Evolutionary conservation across 2,888 invertebrate genomes (phyloP).

Genomic region (Synanthedon tipuliformis): DNA sequence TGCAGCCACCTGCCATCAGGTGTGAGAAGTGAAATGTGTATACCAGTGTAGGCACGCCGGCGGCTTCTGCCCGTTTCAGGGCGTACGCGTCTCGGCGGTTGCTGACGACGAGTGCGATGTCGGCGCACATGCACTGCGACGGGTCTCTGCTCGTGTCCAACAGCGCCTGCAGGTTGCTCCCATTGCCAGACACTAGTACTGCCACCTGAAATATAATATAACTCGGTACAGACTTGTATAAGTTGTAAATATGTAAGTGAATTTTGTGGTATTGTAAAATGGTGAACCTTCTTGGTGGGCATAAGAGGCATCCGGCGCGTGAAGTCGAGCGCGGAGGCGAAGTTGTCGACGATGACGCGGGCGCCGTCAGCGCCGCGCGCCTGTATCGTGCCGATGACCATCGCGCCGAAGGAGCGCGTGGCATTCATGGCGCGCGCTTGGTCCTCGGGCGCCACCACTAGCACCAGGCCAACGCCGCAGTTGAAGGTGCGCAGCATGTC

Average conservation of each 20-base stretch:
- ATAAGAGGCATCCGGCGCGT: slow-evolving; percentile 60
- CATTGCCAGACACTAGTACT: slow-evolving; percentile 92
- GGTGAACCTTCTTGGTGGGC: slow-evolving; percentile 44
- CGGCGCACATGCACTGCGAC: slow-evolving; percentile 75
- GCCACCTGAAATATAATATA: slow-evolving; percentile 71
- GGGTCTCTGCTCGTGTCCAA: slow-evolving; percentile 83
- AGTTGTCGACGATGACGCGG: slow-evolving; percentile 79
- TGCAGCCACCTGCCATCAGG: too few relatives aligned
- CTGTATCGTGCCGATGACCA: slow-evolving; percentile 72
- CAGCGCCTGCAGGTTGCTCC: slow-evolving; percentile 85
- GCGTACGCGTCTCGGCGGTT: slow-evolving; percentile 87
- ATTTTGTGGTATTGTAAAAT: too few relatives aligned
- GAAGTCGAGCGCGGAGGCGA: slow-evolving; percentile 71
- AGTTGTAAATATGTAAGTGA: too few relatives aligned
- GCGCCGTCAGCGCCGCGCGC: slow-evolving; percentile 62
- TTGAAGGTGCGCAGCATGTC: slow-evolving; percentile 96
- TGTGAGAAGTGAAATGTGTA: slow-evolving; percentile 4
- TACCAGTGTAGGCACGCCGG: slow-evolving; percentile 75
- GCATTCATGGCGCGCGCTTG: slow-evolving; percentile 67
- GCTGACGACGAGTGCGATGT: slow-evolving; percentile 88
- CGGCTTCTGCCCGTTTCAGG: slow-evolving; percentile 79
- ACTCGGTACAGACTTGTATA: too few relatives aligned
- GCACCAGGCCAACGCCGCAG: slow-evolving; percentile 91
- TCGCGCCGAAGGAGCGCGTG: slow-evolving; percentile 66
- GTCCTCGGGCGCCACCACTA: slow-evolving; percentile 77